phyloP scores from a whole-genome alignment of 1,140 invertebrate genomes.

The Diachasmimorpha longicaudata region DNA sequence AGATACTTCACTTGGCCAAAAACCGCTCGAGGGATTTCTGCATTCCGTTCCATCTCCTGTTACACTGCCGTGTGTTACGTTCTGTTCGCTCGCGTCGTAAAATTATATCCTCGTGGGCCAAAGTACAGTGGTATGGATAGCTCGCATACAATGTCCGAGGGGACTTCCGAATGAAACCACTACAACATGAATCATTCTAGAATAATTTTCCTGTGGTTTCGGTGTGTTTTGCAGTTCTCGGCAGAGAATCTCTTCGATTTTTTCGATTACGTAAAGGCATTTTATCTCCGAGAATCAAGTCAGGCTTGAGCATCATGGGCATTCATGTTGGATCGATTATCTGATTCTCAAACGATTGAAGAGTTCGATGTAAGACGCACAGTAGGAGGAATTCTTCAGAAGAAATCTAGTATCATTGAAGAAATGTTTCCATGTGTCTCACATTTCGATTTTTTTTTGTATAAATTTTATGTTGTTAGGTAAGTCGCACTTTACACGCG shows the following conservation, averaged over 20 bases:
- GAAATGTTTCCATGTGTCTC: too few species aligned
- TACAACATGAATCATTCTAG: conserved; percentile 6
- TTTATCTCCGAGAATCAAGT: background rate
- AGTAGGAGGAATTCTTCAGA: too few species aligned
- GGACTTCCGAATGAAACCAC: background rate
- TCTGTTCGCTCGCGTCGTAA: conserved; percentile 4
- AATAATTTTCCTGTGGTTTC: background rate
- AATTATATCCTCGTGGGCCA: conserved; percentile 19
- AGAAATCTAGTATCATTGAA: too few species aligned
- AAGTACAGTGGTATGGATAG: conserved; percentile 37
- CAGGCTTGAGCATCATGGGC: background rate
- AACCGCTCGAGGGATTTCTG: background rate
- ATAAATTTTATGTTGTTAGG: too few species aligned
- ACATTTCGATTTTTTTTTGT: too few species aligned
- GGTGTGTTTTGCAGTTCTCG: background rate
- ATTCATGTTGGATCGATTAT: background rate
- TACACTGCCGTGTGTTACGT: background rate
- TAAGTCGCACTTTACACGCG: too few species aligned
- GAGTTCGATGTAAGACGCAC: too few species aligned
- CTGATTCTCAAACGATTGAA: too few species aligned
- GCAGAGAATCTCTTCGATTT: background rate
- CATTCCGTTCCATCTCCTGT: conserved; percentile 2
- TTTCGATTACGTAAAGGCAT: background rate
- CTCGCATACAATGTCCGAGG: conserved; percentile 39
- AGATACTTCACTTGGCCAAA: background rate